Base-by-base conservation (phyloP, 2,888 invertebrate species). In the Coelogynopora nodosa region DNA sequence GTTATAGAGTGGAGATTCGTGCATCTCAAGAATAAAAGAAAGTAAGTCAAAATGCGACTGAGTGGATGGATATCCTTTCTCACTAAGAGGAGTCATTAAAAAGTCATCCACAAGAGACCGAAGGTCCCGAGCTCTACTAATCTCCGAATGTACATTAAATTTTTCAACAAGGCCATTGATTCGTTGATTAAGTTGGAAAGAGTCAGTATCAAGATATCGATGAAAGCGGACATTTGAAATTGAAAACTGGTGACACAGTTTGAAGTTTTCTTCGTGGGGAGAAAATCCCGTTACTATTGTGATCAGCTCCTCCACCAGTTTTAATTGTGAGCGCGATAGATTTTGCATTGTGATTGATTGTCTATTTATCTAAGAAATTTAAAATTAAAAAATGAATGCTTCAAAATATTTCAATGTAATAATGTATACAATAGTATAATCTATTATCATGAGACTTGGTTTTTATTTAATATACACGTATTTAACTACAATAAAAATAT, bases 241-340 rank as follows among this genome's bases (percentile, higher is more conserved):
- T 23, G 23, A 23, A 5, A 27, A 80, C 23, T 80, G 5, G 23
- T 5, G 23, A 23, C 81, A 80, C 81, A 23, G 81, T 23, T 27
- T n/a, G 27, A 10, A 80, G 5, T 23, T 23, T 23, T 80, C 81
- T n/a, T 27, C 27, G n/a, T 27, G 23, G 5, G 81, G 81, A 23
- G 27, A 27, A 80, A 27, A n/a, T 23, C 27, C 27, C 23, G 81
- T 80, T 23, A 80, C 81, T 80, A 5, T n/a, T 13, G 10, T 23
- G 23, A 80, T 80, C 5, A 80, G 27, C n/a, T 80, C 81, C 23
- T 80, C 81, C 5, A 80, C 81, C 23, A 80, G n/a, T 80, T 80
- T 5, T 23, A 27, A 5, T 80, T 80, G 81, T 5, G 5, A 10
- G 10, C 27, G 23, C 5, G 81, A 23, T 27, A 80, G 23, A n/a